These are phyloP conservation scores for Mellivora capensis DNA, from an alignment of 2,113 vertebrate species.

Conservation along the genomic window DNA sequence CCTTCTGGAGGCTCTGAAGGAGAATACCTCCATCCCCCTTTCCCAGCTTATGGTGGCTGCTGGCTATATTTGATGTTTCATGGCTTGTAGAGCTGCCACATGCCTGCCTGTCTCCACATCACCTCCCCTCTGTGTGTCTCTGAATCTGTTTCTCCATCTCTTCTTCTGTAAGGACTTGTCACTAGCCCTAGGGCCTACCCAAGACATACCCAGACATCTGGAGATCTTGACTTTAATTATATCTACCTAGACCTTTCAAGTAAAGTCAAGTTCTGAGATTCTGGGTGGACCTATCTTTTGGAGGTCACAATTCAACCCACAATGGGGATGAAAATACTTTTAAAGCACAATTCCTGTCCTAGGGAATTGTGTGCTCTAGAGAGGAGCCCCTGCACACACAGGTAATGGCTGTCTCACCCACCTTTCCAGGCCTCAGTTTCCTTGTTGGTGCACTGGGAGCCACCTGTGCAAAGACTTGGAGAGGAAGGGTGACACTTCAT, in stretches of 20 bases:
- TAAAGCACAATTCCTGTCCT: neutral
- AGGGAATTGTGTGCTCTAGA: neutral
- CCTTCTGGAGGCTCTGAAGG: neutral
- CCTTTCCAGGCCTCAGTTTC: neutral
- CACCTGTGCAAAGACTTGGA: accelerated
- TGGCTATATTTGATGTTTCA: neutral
- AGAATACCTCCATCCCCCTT: neutral
- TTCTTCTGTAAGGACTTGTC: neutral
- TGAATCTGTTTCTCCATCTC: neutral
- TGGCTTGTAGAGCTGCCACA: neutral
- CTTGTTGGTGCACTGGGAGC: neutral
- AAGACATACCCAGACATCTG: neutral
- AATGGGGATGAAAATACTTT: neutral
- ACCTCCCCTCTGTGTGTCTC: neutral
- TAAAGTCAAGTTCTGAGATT: neutral
- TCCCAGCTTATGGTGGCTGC: neutral
- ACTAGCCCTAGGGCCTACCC: neutral
- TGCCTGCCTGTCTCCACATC: no score
- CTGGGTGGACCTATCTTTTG: neutral
- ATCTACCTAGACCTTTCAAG: neutral
- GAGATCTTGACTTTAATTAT: neutral
- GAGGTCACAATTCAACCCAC: neutral
- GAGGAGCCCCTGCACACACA: neutral
- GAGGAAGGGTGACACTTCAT: neutral
- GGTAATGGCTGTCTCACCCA: neutral